Evolutionary conservation across 2,888 invertebrate genomes (phyloP), one percentile per base, ranked within the genome.

Genomic region (Drosophila picticornis): DNA sequence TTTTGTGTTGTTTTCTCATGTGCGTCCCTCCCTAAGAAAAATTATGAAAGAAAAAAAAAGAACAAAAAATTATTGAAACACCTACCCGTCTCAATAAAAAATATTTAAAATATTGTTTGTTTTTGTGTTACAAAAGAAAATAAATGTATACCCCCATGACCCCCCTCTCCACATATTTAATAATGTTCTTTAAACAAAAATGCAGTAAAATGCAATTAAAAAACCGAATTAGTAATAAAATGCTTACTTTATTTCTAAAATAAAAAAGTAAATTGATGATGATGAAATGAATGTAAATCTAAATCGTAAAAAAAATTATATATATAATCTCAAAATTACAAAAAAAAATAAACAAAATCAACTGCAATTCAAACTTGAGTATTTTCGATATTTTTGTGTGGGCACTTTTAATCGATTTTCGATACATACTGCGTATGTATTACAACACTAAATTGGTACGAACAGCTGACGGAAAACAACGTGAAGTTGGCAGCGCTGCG

Each of bases 171-270:
- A 66, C 73, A 73, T 83, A 88, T 87, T 85, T 73, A 84, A 80
- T 81, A 85, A 82, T 87, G 84, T 85, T 89, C 84, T 82, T 84
- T 72, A 80, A 80, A 83, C 77, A 68, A 85, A 83, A 71, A 80
- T 84, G 83, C 81, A 87, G 81, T 75, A 77, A 81, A 80, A 70
- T 90, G 88, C 88, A 88, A 83, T 79, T 81, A 61, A 81, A 80
- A 80, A 79, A 65, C 81, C 81, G 69, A 88, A 88, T 81, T 82
- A 86, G 86, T 80, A 86, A 86, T 84, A 78, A 88, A 83, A 87
- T 90, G 88, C 88, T 87, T 89, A 91, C 89, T 90, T 90, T 90
- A 89, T 91, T 90, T 91, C 84, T 82, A 83, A 89, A 89, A 89
- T 89, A 88, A 91, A 88, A 81, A 86, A 89, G 84, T 88, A 90